These are phyloP conservation scores for Lepidurus apus DNA, from an alignment of 1,140 invertebrate genomes.

Conservation along the genomic window DNA sequence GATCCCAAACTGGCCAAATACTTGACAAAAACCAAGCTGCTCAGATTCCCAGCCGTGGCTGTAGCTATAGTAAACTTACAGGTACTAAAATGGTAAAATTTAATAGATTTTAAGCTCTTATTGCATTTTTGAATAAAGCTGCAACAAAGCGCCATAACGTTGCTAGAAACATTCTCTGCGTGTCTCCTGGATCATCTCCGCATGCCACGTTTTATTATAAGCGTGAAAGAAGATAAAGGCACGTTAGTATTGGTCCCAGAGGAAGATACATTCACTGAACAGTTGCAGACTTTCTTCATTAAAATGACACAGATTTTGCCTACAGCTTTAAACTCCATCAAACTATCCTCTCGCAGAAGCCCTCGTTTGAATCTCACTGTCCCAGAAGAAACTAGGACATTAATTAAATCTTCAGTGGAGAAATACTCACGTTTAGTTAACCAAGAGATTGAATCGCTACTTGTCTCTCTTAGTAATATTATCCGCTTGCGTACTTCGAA, in stretches of 20 bases:
- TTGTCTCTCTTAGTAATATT: neutral
- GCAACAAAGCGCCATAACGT: neutral
- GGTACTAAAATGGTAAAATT: neutral
- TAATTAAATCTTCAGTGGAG: neutral
- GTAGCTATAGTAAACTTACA: neutral
- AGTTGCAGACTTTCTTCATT: neutral
- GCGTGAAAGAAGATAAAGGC: neutral
- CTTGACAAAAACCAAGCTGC: neutral
- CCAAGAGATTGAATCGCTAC: neutral
- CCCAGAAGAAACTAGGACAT: neutral
- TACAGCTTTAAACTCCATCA: neutral
- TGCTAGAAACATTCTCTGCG: neutral
- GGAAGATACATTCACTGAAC: neutral
- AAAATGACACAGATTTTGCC: neutral
- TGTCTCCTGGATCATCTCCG: neutral
- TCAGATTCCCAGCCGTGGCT: neutral
- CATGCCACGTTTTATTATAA: conserved; percentile 8
- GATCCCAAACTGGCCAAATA: neutral
- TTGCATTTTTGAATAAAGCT: neutral
- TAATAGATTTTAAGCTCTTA: neutral
- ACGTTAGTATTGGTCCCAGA: neutral
- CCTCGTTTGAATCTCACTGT: neutral
- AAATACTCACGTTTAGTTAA: neutral
- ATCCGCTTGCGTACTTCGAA: neutral
- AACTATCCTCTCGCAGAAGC: neutral